A percentile compares a stretch with the other conserved stretches of the same genome.
Evolutionary conservation across 2,113 vertebrate species (phyloP).

Genomic region (Peromyscus leucopus): DNA sequence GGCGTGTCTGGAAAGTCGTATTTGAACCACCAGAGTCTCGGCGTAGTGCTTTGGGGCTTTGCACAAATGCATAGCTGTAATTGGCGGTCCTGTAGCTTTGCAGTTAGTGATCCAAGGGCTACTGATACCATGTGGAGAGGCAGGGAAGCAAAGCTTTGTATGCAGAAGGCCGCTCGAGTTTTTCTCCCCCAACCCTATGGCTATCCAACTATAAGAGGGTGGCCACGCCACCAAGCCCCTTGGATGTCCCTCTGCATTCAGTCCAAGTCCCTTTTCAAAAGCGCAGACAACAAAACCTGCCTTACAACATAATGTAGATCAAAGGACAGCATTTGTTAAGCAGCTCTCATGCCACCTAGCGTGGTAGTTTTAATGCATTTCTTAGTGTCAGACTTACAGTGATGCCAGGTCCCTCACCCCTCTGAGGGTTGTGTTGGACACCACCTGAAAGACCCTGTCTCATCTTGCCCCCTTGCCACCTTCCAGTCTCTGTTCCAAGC

Average conservation of each 20-base stretch:
- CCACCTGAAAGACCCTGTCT: background rate
- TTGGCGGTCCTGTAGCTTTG: background rate
- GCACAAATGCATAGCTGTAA: background rate
- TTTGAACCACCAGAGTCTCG: background rate
- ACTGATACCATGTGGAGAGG: no score
- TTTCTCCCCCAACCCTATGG: background rate
- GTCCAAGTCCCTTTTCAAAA: background rate
- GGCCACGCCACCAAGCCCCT: background rate
- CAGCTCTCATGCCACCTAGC: background rate
- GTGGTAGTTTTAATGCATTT: background rate
- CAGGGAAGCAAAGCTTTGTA: background rate
- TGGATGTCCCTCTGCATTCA: background rate
- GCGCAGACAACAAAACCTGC: background rate
- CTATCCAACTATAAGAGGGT: background rate
- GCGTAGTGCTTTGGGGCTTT: background rate
- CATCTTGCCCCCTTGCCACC: background rate
- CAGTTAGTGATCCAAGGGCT: background rate
- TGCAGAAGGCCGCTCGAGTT: background rate
- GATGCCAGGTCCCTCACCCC: background rate
- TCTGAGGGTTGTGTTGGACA: background rate
- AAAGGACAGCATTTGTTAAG: constrained; percentile 7
- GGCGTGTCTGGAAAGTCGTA: background rate
- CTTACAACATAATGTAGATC: background rate
- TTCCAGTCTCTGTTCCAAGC: background rate
- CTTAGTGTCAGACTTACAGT: background rate